Conservation (phyloP, 2,888 invertebrate species). For the Tipula vernalis region DNA sequence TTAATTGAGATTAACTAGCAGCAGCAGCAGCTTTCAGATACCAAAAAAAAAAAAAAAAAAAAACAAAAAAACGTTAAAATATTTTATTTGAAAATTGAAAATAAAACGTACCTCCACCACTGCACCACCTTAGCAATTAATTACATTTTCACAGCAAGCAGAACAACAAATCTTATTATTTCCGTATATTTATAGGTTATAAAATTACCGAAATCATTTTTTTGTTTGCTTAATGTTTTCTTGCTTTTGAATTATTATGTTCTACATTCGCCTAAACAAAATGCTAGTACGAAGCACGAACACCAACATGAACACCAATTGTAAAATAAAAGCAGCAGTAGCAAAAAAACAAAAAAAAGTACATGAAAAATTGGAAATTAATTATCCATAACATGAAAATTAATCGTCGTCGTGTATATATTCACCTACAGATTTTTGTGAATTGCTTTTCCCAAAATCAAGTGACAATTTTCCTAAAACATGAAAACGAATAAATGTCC, state of each 20-base stretch:
- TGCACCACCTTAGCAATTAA: background rate
- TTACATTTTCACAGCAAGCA: background rate
- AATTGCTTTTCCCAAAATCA: background rate
- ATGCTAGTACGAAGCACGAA: background rate
- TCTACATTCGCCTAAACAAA: background rate
- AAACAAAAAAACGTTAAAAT: background rate
- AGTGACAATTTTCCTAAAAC: background rate
- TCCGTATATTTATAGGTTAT: background rate
- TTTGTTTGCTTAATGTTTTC: background rate
- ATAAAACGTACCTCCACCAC: background rate
- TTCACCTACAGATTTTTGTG: background rate
- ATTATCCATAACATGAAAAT: background rate
- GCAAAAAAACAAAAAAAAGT: background rate
- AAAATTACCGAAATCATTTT: background rate
- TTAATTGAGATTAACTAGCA: background rate
- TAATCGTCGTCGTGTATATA: background rate
- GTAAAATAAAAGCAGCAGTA: background rate
- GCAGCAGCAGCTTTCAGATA: background rate
- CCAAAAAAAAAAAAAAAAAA: too few relatives aligned
- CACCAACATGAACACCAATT: background rate
- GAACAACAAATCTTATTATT: background rate
- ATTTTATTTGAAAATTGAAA: background rate
- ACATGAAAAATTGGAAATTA: background rate
- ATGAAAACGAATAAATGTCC: too few relatives aligned
- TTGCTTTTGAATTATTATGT: background rate